Conservation (phyloP, 2,888 invertebrate species). For the Spatulosminthurus flaviceps region DNA sequence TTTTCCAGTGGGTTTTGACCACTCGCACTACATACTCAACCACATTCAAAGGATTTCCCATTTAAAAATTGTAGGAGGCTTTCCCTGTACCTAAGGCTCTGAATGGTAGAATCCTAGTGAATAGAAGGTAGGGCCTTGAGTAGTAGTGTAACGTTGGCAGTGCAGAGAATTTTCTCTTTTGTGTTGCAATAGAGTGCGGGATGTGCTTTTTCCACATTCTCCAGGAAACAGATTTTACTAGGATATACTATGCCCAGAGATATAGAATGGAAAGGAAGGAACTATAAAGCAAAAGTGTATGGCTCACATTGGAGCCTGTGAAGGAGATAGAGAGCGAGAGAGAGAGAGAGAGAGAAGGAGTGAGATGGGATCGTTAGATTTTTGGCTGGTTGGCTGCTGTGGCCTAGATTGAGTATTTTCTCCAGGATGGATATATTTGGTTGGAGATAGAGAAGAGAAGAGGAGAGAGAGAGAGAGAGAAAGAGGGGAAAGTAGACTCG, state of each 20-base stretch:
- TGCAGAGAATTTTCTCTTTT: slow-evolving; percentile 36
- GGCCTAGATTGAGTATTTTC: slow-evolving; percentile 22
- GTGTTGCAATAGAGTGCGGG: slow-evolving; percentile 40
- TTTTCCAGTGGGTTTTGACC: too few species aligned
- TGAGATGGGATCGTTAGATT: slow-evolving; percentile 23
- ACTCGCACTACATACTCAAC: background rate
- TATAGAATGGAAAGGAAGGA: background rate
- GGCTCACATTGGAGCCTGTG: slow-evolving; percentile 5
- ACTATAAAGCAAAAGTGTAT: too few species aligned
- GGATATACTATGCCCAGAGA: background rate
- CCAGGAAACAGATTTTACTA: background rate
- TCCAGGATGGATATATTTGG: slow-evolving; percentile 22
- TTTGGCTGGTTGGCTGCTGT: slow-evolving; percentile 24
- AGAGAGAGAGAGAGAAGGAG: slow-evolving; percentile 20
- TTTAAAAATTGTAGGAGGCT: background rate
- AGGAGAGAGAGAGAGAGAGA: background rate
- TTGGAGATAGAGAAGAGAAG: background rate
- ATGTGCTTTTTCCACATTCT: slow-evolving; percentile 43
- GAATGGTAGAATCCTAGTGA: background rate
- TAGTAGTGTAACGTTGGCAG: background rate
- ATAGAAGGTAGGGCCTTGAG: background rate
- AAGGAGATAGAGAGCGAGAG: slow-evolving; percentile 18
- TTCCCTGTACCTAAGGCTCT: background rate
- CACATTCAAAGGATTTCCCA: too few species aligned
- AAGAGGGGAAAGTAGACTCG: slow-evolving; percentile 43